Percentiles rank a stretch among this genome's conserved stretches.
Conservation (phyloP, 2,797 vertebrate species). For the Diglossa cyanea region DNA sequence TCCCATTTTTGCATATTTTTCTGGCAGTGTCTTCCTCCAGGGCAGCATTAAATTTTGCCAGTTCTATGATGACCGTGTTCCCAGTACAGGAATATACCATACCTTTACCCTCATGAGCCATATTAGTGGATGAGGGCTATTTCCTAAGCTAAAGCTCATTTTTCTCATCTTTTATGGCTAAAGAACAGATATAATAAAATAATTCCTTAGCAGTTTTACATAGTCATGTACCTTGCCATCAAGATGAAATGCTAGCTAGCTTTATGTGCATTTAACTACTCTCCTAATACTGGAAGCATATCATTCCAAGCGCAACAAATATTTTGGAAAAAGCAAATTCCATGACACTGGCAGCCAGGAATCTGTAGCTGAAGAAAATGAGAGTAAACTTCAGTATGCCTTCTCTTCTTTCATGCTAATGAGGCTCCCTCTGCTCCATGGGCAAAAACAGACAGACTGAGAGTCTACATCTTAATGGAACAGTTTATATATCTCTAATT, state of each 20-base stretch:
- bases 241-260: background rate
- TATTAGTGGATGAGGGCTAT: background rate
- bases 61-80: background rate
- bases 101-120: background rate
- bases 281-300: background rate
- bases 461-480: background rate
- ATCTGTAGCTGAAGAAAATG: background rate
- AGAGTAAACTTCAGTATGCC: background rate
- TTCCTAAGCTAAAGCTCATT: background rate
- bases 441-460: background rate
- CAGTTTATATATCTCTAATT: background rate
- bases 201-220: background rate
- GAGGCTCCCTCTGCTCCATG: background rate
- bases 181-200: background rate
- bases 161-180: background rate
- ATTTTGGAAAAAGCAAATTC: background rate
- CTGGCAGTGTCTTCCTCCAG: background rate
- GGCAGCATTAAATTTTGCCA: background rate
- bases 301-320: background rate
- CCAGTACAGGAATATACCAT: background rate
- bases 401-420: background rate
- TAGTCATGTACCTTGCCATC: background rate
- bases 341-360: background rate
- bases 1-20: background rate
- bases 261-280: background rate